Percentiles rank a stretch among this genome's conserved stretches.
Conservation (phyloP, 1,140 invertebrate genomes). For the Drosophila watanabei region DNA sequence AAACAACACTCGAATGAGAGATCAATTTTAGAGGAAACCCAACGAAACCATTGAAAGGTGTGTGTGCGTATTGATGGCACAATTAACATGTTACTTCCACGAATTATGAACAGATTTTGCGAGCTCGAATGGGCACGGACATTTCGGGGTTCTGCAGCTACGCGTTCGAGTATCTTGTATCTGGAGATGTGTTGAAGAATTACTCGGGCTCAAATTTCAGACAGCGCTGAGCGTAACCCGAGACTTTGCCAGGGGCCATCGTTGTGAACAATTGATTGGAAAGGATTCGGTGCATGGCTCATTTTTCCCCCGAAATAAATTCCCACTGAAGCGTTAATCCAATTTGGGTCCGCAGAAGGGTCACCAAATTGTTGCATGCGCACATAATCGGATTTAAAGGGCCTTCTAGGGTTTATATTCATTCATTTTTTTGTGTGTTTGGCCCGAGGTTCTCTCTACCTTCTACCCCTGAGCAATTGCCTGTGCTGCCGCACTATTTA, state of each 20-base stretch:
- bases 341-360: conserved; percentile 57
- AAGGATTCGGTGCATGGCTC: conserved; percentile 52
- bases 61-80: conserved; percentile 72
- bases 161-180: conserved; percentile 46
- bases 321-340: conserved; percentile 81
- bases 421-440: background rate
- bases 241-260: conserved; percentile 38
- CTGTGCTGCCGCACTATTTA: conserved; percentile 64
- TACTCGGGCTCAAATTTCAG: conserved; percentile 77
- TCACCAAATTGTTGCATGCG: conserved; percentile 68
- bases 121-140: conserved; percentile 37
- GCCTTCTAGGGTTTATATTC: conserved; percentile 18
- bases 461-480: conserved; percentile 57
- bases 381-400: conserved; percentile 74
- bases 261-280: conserved; percentile 79
- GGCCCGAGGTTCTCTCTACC: background rate
- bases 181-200: conserved; percentile 65
- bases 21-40: conserved; percentile 26
- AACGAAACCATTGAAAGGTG: conserved; percentile 33
- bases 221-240: conserved; percentile 59
- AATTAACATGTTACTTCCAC: conserved; percentile 81
- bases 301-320: conserved; percentile 70
- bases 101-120: conserved; percentile 75
- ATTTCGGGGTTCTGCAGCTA: conserved; percentile 18
- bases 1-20: conserved; percentile 61